Conservation (phyloP, 1,140 invertebrate genomes). For the Drosophila navojoa region DNA sequence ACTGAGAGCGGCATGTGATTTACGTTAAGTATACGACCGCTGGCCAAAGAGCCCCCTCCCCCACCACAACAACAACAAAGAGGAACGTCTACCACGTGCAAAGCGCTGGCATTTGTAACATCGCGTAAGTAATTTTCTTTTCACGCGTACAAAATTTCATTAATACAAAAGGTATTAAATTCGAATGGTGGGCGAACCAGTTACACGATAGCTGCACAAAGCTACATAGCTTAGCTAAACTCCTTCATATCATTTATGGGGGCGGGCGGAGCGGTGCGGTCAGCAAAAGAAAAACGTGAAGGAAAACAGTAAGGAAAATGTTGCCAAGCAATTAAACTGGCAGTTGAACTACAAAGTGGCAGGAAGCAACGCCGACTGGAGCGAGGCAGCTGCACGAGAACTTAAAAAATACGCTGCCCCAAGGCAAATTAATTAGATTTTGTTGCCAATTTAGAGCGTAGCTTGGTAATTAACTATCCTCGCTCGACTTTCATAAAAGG, state of each 20-base stretch:
- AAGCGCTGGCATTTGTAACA: conserved; percentile 20
- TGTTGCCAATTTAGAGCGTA: not conserved
- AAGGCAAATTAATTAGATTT: conserved; percentile 20
- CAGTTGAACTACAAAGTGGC: conserved; percentile 28
- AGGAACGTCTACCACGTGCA: conserved; percentile 22
- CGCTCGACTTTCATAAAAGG: not conserved
- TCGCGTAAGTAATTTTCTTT: conserved; percentile 49
- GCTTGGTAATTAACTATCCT: not conserved
- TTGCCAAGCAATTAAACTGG: conserved; percentile 41
- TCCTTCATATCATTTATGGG: conserved; percentile 13
- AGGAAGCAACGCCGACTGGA: conserved; percentile 14
- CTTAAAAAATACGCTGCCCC: conserved; percentile 1
- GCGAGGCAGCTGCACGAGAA: conserved; percentile 15
- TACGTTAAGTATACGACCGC: conserved; percentile 43
- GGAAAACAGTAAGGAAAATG: conserved; percentile 7
- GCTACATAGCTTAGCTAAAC: not conserved
- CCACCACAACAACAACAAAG: not conserved
- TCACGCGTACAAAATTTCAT: conserved; percentile 71
- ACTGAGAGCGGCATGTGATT: conserved; percentile 22
- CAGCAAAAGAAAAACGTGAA: not conserved
- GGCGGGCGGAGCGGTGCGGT: not conserved
- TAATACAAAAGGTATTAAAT: conserved; percentile 69
- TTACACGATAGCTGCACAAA: conserved; percentile 12
- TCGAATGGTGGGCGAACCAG: conserved; percentile 29
- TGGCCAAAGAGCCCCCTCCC: conserved; percentile 5